These are phyloP conservation scores for Mantis religiosa DNA, from an alignment of 2,888 invertebrate species.

Conservation along the genomic window DNA sequence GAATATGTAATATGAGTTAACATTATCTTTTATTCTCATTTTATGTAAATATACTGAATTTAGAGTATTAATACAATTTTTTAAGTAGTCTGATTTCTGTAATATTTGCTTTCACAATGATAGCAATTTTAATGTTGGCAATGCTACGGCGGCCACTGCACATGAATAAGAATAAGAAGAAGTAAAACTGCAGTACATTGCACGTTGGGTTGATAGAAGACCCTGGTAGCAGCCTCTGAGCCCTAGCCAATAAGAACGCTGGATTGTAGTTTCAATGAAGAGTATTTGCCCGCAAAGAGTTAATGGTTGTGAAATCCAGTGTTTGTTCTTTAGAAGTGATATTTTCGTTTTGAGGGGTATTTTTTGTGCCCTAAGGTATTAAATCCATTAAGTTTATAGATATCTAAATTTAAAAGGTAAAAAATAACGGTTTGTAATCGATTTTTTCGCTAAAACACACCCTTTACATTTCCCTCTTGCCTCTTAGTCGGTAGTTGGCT, in stretches of 20 bases:
- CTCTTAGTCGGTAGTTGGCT: neutral
- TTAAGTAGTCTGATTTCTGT: too few relatives aligned
- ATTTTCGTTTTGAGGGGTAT: neutral
- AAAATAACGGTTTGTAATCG: neutral
- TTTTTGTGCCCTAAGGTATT: slow-evolving; percentile 1
- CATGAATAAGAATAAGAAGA: slow-evolving; percentile 16
- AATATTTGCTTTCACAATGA: neutral
- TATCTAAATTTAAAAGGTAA: slow-evolving; percentile 9
- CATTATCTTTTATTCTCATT: too few relatives aligned
- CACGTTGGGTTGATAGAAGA: slow-evolving; percentile 45
- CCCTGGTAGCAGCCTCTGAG: slow-evolving; percentile 47
- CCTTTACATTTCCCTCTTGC: neutral
- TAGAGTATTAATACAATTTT: too few relatives aligned
- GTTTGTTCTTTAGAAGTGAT: neutral
- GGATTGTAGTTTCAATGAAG: slow-evolving; percentile 32
- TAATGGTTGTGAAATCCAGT: slow-evolving; percentile 19
- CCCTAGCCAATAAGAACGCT: slow-evolving; percentile 39
- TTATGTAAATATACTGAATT: too few relatives aligned
- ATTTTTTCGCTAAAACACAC: neutral
- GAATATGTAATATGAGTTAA: too few relatives aligned
- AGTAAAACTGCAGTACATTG: slow-evolving; percentile 29
- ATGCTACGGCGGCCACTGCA: neutral
- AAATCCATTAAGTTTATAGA: neutral
- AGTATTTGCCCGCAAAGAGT: slow-evolving; percentile 30
- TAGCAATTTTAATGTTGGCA: neutral